Conservation (phyloP, 1,140 invertebrate genomes). For the Drosophila watanabei region DNA sequence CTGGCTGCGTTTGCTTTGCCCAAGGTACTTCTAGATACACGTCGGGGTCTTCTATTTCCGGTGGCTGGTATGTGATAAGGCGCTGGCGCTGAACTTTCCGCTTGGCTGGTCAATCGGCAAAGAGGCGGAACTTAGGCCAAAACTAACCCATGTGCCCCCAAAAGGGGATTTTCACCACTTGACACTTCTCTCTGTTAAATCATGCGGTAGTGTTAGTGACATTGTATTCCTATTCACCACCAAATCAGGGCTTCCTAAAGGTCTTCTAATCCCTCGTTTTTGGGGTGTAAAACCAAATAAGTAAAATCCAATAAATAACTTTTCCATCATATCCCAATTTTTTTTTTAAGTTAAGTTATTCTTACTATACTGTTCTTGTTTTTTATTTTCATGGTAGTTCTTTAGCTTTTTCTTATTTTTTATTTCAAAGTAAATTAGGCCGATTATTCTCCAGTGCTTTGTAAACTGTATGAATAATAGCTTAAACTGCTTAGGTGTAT, state of each 20-base stretch:
- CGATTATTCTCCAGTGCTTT: no score
- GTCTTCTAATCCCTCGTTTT: no score
- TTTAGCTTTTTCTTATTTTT: no score
- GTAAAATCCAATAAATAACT: not conserved
- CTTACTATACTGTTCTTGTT: not conserved
- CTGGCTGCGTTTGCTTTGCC: no score
- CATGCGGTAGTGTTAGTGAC: no score
- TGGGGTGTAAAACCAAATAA: no score
- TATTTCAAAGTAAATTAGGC: no score
- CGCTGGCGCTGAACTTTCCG: not conserved
- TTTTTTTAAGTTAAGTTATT: not conserved
- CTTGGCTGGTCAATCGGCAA: not conserved
- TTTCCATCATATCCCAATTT: not conserved
- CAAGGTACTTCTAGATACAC: no score
- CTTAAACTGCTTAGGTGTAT: no score
- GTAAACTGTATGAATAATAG: no score
- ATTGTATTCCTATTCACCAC: not conserved
- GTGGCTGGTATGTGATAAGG: no score
- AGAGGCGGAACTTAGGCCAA: not conserved
- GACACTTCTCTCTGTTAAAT: not conserved
- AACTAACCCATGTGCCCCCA: not conserved
- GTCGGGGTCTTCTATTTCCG: no score
- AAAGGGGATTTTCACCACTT: not conserved
- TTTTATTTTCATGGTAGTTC: not conserved
- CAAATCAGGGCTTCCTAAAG: not conserved